Evolutionary conservation across 2,113 vertebrate genomes (phyloP).

Genomic region (Centropristis striata): DNA sequence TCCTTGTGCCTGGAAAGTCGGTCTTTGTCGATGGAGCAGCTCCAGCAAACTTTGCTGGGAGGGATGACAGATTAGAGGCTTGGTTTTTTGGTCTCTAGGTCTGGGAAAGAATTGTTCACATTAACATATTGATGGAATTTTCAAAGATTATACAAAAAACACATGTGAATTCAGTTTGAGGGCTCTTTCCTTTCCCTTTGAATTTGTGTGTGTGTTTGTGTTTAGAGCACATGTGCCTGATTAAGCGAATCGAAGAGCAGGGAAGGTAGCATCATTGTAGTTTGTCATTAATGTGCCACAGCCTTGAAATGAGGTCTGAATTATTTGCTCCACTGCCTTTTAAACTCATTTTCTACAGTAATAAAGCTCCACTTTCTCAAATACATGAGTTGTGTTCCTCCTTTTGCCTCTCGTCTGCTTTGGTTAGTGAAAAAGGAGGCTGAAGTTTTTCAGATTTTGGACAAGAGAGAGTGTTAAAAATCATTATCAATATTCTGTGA

Average conservation of each 20-base stretch:
- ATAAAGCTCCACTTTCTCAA: constrained; percentile 31
- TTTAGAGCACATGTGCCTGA: constrained; percentile 35
- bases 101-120: constrained; percentile 58
- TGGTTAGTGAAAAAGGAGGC: not conserved
- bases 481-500: constrained; percentile 10
- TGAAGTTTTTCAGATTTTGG: not conserved
- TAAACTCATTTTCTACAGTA: constrained; percentile 37
- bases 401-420: not conserved
- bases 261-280: constrained; percentile 33
- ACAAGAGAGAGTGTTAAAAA: not conserved
- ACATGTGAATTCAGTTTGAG: constrained; percentile 42
- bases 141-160: constrained; percentile 46
- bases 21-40: constrained; percentile 27
- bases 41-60: constrained; percentile 42
- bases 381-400: not conserved
- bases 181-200: constrained; percentile 17
- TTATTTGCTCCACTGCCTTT: constrained; percentile 47
- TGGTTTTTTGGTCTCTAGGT: constrained; percentile 34
- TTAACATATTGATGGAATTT: constrained; percentile 70
- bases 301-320: constrained; percentile 56
- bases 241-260: constrained; percentile 38
- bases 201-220: constrained; percentile 18
- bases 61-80: constrained; percentile 53
- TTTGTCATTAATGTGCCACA: constrained; percentile 50
- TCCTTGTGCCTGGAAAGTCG: constrained; percentile 27